These are phyloP conservation scores for Brienomyrus longianalis DNA, from an alignment of 2,113 vertebrate species.

Conservation along the genomic window DNA sequence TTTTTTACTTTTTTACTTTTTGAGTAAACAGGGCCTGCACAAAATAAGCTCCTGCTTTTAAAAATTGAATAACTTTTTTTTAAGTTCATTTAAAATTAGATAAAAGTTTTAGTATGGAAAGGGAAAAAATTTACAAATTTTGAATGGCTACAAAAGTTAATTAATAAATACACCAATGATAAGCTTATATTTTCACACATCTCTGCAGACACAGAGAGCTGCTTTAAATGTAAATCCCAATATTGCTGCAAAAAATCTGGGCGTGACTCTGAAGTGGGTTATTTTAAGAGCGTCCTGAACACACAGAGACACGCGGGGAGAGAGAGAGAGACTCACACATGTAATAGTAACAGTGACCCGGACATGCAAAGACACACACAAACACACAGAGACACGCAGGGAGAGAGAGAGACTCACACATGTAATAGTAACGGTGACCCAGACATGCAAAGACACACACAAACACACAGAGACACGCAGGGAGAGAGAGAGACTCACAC, in stretches of 20 bases:
- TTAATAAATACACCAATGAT: background rate
- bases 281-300: background rate
- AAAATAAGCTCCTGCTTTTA: background rate
- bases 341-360: background rate
- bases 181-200: background rate
- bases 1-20: background rate
- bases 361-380: background rate
- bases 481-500: slow-evolving; percentile 76
- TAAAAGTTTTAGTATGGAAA: background rate
- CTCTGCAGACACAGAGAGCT: background rate
- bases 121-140: background rate
- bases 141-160: background rate
- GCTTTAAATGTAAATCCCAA: background rate
- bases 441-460: background rate
- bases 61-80: background rate
- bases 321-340: slow-evolving; percentile 45
- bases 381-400: slow-evolving; percentile 21
- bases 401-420: slow-evolving; percentile 50
- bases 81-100: background rate
- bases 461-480: background rate
- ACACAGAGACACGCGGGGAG: background rate
- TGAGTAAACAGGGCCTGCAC: background rate
- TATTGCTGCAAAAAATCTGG: background rate
- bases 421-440: no score
- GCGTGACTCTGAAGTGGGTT: background rate